Percentiles rank a stretch among this genome's conserved stretches.
Evolutionary conservation across 1,140 invertebrate genomes (phyloP).

Genomic region (Plodia interpunctella): DNA sequence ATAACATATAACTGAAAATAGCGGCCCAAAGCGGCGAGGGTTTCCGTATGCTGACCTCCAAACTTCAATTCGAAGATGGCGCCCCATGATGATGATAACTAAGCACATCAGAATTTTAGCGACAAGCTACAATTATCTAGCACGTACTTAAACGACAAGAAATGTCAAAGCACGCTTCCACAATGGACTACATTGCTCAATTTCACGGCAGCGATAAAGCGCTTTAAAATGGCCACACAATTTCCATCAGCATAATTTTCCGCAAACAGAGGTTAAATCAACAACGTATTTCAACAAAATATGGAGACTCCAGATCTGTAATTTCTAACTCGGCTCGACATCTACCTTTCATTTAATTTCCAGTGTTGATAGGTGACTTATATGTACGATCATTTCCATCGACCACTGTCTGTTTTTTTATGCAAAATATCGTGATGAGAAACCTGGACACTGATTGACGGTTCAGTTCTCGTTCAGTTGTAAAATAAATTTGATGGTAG

Average conservation of each 20-base stretch:
- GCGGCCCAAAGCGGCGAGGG: too few relatives aligned
- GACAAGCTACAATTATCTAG: neutral
- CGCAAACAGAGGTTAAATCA: slow-evolving; percentile 7
- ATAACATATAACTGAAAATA: too few relatives aligned
- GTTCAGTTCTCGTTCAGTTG: too few relatives aligned
- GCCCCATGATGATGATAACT: too few relatives aligned
- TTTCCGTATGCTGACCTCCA: too few relatives aligned
- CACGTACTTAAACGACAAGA: neutral
- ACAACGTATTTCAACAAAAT: slow-evolving; percentile 8
- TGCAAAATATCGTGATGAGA: too few relatives aligned
- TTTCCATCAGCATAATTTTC: slow-evolving; percentile 12
- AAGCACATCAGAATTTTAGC: neutral
- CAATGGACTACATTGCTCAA: neutral
- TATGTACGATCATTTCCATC: too few relatives aligned
- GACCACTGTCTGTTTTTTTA: too few relatives aligned
- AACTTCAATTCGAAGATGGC: too few relatives aligned
- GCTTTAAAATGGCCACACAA: slow-evolving; percentile 6
- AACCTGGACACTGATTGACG: too few relatives aligned
- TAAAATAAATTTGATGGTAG: too few relatives aligned
- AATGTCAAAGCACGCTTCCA: slow-evolving; percentile 3
- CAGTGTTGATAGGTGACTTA: too few relatives aligned
- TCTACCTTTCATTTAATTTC: neutral
- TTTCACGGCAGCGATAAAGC: slow-evolving; percentile 11
- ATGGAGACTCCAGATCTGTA: neutral
- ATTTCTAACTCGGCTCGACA: neutral